These are phyloP conservation scores for Leptinotarsa peninsularis DNA, from an alignment of 2,888 invertebrate species.

Conservation along the genomic window DNA sequence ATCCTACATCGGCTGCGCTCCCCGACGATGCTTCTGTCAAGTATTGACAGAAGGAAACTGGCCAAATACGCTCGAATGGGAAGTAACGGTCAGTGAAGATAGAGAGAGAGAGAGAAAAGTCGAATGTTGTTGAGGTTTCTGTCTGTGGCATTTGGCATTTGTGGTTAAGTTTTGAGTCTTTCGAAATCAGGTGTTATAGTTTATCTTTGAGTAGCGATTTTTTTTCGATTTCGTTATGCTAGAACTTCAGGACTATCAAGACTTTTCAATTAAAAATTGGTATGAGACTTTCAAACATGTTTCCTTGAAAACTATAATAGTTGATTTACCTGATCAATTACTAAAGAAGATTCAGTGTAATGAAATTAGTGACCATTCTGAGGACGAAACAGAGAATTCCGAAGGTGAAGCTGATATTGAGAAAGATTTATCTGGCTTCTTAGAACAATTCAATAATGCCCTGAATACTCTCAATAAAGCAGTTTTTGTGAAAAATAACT, in stretches of 20 bases:
- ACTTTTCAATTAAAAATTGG: conserved; percentile 61
- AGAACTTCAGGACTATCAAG: conserved; percentile 60
- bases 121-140: no score
- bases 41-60: no score
- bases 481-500: conserved; percentile 63
- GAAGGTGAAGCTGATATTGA: conserved; percentile 48
- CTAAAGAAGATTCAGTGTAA: conserved; percentile 52
- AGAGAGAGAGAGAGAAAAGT: no score
- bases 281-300: conserved; percentile 58
- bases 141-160: no score
- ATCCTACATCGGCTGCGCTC: no score
- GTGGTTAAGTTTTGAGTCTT: no score
- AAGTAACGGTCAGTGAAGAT: no score
- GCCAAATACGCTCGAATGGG: no score
- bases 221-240: conserved; percentile 32
- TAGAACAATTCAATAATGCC: conserved; percentile 55
- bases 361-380: conserved; percentile 47
- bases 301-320: conserved; percentile 55
- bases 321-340: conserved; percentile 56
- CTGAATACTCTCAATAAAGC: conserved; percentile 54
- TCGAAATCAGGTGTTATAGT: no score
- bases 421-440: conserved; percentile 45
- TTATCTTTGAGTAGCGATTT: no score
- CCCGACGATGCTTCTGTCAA: no score
- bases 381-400: conserved; percentile 43